These are phyloP conservation scores for Onychomys torridus DNA, from an alignment of 2,797 vertebrate species.

Conservation along the genomic window DNA sequence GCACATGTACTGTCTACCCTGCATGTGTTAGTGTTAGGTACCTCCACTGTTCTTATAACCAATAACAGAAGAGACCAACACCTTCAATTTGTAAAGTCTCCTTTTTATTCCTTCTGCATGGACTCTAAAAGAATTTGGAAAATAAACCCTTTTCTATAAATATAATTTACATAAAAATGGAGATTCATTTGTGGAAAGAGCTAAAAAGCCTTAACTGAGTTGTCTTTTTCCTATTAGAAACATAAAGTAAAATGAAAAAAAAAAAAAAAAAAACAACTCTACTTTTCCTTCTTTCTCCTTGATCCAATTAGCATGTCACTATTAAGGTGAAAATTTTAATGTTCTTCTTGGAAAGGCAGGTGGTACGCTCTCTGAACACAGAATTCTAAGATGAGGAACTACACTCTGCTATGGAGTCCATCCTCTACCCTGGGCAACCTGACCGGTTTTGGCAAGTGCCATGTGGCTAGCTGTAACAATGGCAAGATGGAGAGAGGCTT, in stretches of 20 bases:
- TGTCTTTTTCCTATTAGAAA: constrained; percentile 23
- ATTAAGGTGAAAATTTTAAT: constrained; percentile 23
- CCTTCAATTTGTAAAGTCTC: not conserved
- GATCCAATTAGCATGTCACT: constrained; percentile 31
- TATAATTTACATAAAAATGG: constrained; percentile 65
- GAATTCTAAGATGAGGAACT: not conserved
- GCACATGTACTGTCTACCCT: not conserved
- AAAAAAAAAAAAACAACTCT: not conserved
- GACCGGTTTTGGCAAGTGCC: not conserved
- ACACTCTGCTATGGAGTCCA: not conserved
- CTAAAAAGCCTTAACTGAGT: constrained; percentile 23
- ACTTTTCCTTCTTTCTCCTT: not conserved
- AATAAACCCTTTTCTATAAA: constrained; percentile 17
- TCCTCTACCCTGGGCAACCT: not conserved
- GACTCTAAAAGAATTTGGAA: constrained; percentile 13
- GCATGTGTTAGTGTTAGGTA: not conserved
- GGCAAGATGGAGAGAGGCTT: not conserved
- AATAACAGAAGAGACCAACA: not conserved
- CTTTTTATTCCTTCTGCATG: constrained; percentile 9
- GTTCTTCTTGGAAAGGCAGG: not conserved
- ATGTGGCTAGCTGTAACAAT: not conserved
- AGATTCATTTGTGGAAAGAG: not conserved
- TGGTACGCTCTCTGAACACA: not conserved
- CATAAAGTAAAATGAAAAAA: constrained; percentile 33
- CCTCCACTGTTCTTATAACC: not conserved